Evolutionary conservation across 2,797 vertebrate genomes (phyloP), one percentile per base, ranked within the genome.

Genomic region (Vireo griseus): DNA sequence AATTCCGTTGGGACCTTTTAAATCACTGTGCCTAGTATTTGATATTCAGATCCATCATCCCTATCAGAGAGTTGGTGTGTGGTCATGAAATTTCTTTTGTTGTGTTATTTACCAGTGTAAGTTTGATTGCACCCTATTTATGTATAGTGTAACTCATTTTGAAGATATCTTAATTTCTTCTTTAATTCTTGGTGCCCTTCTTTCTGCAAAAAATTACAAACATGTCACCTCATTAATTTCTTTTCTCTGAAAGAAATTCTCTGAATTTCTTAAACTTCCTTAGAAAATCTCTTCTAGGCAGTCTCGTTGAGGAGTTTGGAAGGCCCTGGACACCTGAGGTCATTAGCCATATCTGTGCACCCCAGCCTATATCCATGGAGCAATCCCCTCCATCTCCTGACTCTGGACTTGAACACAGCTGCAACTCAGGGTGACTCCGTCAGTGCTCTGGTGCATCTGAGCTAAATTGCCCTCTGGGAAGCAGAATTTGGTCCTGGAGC

Each of bases 31-130:
- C 20, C 20, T 71, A 16, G 24, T 57, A 29, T 6, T 86, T 67
- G 25, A 37, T 84, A 48, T 39, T 57, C 42, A 71, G 61, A 40
- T 35, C 9, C 13, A 14, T 48, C 42, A 29, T 59, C 33, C 7
- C 1, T 11, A 4, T 13, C 61, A 31, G 26, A 29, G 42, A 11
- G 6, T 5, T 83, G 31, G 7, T 29, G 44, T 0, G 0, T 31
- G 16, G 16, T 45, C 3, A 4, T 35, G 50, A 86, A 50, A 22
- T 62, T 57, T 57, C 68, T 39, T 78, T 11, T 7, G 5, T 42
- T 67, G n/a, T 55, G 14, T 72, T 86, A 37, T 50, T 76, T 67
- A 47, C 11, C n/a, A 12, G 5, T 52, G 3, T n/a, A 51, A 65
- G 24, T 66, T 59, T 0, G 1, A 35, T 59, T 33, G 31, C 7